Base-by-base conservation (phyloP, 2,797 vertebrate species). In the Coregonus sp. region DNA sequence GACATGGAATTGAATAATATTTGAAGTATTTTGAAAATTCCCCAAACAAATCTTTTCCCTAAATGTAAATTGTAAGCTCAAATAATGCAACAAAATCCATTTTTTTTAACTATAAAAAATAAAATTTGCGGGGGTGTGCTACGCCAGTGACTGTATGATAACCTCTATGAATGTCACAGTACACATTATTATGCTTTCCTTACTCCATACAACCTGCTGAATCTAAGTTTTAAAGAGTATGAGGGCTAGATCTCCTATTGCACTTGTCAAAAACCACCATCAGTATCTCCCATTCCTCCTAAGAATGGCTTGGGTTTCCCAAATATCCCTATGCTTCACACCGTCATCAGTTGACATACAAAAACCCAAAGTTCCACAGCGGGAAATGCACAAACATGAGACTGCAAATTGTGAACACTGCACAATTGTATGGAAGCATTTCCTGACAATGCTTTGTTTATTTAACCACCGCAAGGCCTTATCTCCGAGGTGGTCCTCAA, bases 401-500 rank as follows among this genome's bases (percentile, higher is more conserved):
- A n/a, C 81, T 82, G 81, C 51, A 67, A 72, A 85, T 70, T 66
- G 63, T 68, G 70, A 77, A 81, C 25, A 52, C 15, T 59, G 82
- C 74, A 70, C 25, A 87, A 89, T 76, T 80, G 84, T 35, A 25
- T 25, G 25, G 78, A 89, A 86, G 82, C 76, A 61, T 85, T 86
- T 81, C 70, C 84, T 86, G 78, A 90, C 87, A 84, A 87, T 86
- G 71, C 77, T 75, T 86, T 91, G 84, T 91, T 92, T 91, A 86
- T 88, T 89, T 86, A 85, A 79, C 40, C 72, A 75, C 76, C 73
- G 75, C 87, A 86, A 82, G 82, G 81, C 85, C 86, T 88, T 89
- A 85, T 86, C 76, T 92, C 82, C 87, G 84, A 90, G 84, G 85
- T 91, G 87, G 81, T 88, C 91, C 84, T 88, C 86, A 86, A 88